Conservation (phyloP, 2,888 invertebrate species). For the Lithophane leautieri region DNA sequence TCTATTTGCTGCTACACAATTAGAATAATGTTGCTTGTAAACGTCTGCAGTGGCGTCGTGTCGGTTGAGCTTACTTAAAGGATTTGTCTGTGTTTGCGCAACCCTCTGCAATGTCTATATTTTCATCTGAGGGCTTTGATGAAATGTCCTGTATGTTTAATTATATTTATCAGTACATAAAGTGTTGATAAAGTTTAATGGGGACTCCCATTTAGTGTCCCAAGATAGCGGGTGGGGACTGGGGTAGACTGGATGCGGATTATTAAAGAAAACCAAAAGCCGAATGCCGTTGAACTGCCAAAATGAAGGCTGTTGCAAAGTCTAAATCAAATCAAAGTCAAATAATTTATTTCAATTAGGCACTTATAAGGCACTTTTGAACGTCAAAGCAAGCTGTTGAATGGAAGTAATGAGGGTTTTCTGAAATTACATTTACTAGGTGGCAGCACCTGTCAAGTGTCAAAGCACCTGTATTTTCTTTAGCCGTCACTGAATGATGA, state of each 20-base stretch:
- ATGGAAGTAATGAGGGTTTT: no score
- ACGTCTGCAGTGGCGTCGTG: slow-evolving; percentile 12
- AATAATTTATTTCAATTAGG: no score
- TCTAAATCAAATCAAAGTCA: no score
- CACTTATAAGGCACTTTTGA: no score
- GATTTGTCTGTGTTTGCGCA: slow-evolving; percentile 41
- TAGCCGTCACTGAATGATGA: no score
- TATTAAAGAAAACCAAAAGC: neutral
- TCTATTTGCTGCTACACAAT: slow-evolving; percentile 22
- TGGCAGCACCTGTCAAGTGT: no score
- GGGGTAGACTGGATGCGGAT: neutral
- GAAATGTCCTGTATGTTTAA: slow-evolving; percentile 5
- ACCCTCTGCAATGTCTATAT: slow-evolving; percentile 12
- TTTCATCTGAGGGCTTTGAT: slow-evolving; percentile 20
- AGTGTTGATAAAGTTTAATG: slow-evolving; percentile 1
- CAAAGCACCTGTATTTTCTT: no score
- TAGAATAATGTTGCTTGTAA: slow-evolving; percentile 5
- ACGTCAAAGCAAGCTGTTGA: neutral
- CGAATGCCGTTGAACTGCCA: neutral
- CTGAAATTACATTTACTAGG: no score
- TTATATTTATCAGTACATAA: neutral
- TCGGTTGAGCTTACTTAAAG: slow-evolving; percentile 19
- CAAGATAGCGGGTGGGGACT: no score
- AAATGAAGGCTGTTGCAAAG: slow-evolving; percentile 7
- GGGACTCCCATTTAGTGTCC: neutral